Base-by-base conservation (phyloP, 2,888 invertebrate genomes). In the Amphipoea lucens region DNA sequence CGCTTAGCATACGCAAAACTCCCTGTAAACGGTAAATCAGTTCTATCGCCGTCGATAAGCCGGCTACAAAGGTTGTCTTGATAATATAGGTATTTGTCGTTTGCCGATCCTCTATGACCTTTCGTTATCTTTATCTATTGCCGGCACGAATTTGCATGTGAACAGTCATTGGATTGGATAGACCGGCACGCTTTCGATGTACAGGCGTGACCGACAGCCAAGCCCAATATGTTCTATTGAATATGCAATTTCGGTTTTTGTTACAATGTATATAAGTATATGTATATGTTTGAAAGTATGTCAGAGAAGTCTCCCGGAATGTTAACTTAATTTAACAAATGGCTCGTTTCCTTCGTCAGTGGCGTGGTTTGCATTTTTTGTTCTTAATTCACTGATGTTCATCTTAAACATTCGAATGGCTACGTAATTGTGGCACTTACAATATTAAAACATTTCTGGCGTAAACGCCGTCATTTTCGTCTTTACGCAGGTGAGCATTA, bases 401-500 rank as follows among this genome's bases (percentile, higher is more conserved):
- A 77, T 81, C 69, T 80, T 68, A 66, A 78, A 79, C 76, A 76
- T 78, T 70, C 66, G 81, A 83, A 86, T 81, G 66, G n/a, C 69
- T 63, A 20, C 74, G 71, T 89, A 87, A 89, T 88, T 74, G 60
- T 74, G 68, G 78, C 82, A 85, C 77, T 89, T 85, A 82, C 66
- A 66, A 63, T 74, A 81, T 83, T 89, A 86, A 90, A 88, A 84
- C 78, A 81, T 87, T 85, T 83, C 74, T 82, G 76, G 69, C 73
- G 78, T 83, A 69, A 74, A 63, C 57, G 75, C 67, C 60, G 73
- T 63, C 81, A 67, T 82, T 84, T 83, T 74, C 81, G 63, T 69
- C 74, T 73, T 71, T 81, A 62, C 78, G 83, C 90, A 90, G 91
- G 91, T 92, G 89, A 88, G 88, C 87, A 91, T 91, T 88, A 88